Evolutionary conservation across 2,797 vertebrate species (phyloP), one percentile per base, ranked within the genome.

Genomic region (Esox lucius): DNA sequence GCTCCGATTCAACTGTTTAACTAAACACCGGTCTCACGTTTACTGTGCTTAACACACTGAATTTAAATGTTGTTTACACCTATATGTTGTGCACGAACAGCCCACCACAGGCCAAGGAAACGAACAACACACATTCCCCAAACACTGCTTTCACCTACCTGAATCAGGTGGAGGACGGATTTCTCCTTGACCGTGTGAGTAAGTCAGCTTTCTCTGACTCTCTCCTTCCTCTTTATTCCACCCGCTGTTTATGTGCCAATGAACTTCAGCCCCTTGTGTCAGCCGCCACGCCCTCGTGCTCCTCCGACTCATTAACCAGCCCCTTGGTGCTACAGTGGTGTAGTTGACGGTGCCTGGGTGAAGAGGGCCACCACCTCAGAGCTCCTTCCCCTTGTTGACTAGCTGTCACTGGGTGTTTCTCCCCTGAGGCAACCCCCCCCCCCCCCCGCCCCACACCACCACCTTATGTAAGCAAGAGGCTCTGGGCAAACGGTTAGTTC

Each of bases 271-370:
- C 82, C 78, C 68, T 67, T 67, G 33, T 64, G 66, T n/a, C 42
- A 46, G 59, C 70, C 17, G 70, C 71, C 31, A 48, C 72, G 31
- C 72, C 71, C 77, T 59, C 75, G 49, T 69, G 51, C 73, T 78
- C 68, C 74, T 35, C 64, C 74, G 68, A 87, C 80, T 85, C 80
- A 85, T 88, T 88, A 88, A 87, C 85, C 70, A 75, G 35, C 71
- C 73, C 49, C 13, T 48, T 59, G 35, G 70, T 26, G 65, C 51
- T 74, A 66, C 5, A 26, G 59, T 48, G 39, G 4, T 15, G 71
- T 39, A 24, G 24, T 48, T 31, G 28, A 33, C n/a, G 5, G 24
- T 71, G 75, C 19, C 66, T 68, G 66, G 49, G 42, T 33, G 72
- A 33, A 73, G 35, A 73, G 26, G 33, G 35, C 11, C 39, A 42